Percentiles rank a stretch among this genome's conserved stretches.
Conservation (phyloP, 2,888 invertebrate genomes). For the Neocrepidodera transversa region DNA sequence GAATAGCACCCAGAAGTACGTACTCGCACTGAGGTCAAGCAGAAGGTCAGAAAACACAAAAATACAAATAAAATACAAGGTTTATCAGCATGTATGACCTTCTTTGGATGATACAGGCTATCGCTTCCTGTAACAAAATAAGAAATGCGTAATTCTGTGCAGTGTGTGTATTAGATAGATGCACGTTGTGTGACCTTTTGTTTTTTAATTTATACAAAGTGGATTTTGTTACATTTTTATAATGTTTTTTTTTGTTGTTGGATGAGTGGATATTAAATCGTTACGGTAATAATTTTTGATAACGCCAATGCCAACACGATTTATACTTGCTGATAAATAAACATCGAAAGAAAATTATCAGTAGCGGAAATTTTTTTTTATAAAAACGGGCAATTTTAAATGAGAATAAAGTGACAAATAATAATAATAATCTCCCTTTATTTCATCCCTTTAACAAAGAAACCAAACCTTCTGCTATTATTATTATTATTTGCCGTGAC, state of each 20-base stretch:
- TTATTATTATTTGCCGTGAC: too few relatives aligned
- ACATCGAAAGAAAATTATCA: too few relatives aligned
- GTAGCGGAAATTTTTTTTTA: too few relatives aligned
- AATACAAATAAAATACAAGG: slow-evolving; percentile 36
- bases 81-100: slow-evolving; percentile 37
- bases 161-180: neutral
- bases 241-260: slow-evolving; percentile 12
- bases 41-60: slow-evolving; percentile 29
- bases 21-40: slow-evolving; percentile 18
- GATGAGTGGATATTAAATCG: slow-evolving; percentile 7
- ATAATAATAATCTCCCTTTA: too few relatives aligned
- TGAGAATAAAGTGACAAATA: too few relatives aligned
- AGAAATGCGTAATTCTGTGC: slow-evolving; percentile 38
- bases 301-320: neutral
- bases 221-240: slow-evolving; percentile 18
- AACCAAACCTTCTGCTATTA: too few relatives aligned
- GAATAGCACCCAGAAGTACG: slow-evolving; percentile 13
- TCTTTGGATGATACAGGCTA: slow-evolving; percentile 39
- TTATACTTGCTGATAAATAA: too few relatives aligned
- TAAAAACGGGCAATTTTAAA: too few relatives aligned
- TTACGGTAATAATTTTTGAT: neutral
- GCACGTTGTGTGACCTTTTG: slow-evolving; percentile 23
- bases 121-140: slow-evolving; percentile 37
- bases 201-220: slow-evolving; percentile 26
- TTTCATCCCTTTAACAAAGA: too few relatives aligned